A percentile compares a stretch with the other conserved stretches of the same genome.
Evolutionary conservation across 2,888 invertebrate species (phyloP).

Genomic region (Lepeophtheirus nordmannii): DNA sequence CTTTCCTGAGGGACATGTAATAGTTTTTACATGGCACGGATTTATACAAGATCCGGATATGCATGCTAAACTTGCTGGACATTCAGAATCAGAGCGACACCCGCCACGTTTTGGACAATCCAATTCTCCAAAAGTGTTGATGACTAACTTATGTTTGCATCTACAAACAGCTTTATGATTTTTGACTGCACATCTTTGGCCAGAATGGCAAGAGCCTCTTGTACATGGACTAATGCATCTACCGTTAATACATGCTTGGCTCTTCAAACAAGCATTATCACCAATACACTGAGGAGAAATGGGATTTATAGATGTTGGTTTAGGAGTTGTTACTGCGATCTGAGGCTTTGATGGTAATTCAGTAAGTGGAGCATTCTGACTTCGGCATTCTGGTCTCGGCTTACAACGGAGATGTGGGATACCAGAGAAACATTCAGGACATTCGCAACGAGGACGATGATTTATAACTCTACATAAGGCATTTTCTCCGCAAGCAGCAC

Average conservation of each 20-base stretch:
- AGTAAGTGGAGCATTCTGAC: neutral
- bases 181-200: slow-evolving; percentile 74
- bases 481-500: slow-evolving; percentile 51
- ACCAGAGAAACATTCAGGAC: slow-evolving; percentile 54
- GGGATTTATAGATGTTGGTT: neutral
- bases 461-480: slow-evolving; percentile 56
- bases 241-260: slow-evolving; percentile 76
- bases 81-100: slow-evolving; percentile 61
- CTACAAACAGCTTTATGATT: slow-evolving; percentile 70
- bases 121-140: slow-evolving; percentile 70
- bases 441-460: slow-evolving; percentile 64
- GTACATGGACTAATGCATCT: slow-evolving; percentile 78
- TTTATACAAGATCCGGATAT: slow-evolving; percentile 66
- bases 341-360: neutral
- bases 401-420: slow-evolving; percentile 46
- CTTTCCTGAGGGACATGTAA: slow-evolving; percentile 63
- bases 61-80: slow-evolving; percentile 70
- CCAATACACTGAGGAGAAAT: slow-evolving; percentile 33
- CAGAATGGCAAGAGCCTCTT: slow-evolving; percentile 51
- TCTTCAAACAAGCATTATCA: slow-evolving; percentile 77
- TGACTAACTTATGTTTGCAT: slow-evolving; percentile 71
- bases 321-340: neutral
- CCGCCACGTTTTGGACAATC: slow-evolving; percentile 64
- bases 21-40: slow-evolving; percentile 53
- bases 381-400: slow-evolving; percentile 18